Percentiles rank a stretch among this genome's conserved stretches.
Evolutionary conservation across 2,797 vertebrate species (phyloP).

Genomic region (Esox masquinongy): DNA sequence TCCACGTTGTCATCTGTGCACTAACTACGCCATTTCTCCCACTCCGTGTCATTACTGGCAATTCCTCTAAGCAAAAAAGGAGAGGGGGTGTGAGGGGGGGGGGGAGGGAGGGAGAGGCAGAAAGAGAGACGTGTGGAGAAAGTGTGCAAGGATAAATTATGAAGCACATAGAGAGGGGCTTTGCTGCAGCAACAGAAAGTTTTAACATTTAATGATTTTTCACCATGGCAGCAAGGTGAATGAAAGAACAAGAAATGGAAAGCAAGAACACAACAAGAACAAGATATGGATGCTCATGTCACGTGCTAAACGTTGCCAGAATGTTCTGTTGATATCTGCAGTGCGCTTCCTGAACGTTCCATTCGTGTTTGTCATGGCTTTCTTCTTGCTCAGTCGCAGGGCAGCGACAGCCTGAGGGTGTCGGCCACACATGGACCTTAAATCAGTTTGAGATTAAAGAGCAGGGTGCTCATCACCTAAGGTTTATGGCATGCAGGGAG

Average conservation of each 20-base stretch:
- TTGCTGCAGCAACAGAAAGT: conserved; percentile 73
- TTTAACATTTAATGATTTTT: conserved; percentile 79
- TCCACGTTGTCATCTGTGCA: neutral
- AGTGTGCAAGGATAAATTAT: conserved; percentile 72
- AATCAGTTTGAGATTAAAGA: neutral
- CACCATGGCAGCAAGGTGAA: conserved; percentile 53
- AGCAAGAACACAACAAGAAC: neutral
- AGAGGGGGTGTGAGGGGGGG: neutral
- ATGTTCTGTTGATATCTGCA: conserved; percentile 30
- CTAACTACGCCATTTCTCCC: conserved; percentile 33
- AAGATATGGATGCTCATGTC: conserved; percentile 52
- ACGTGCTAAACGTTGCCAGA: conserved; percentile 34
- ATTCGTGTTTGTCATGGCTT: neutral
- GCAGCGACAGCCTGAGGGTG: neutral
- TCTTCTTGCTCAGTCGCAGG: neutral
- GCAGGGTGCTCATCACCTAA: neutral
- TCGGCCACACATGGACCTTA: neutral
- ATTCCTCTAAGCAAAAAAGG: conserved; percentile 25
- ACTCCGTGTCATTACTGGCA: conserved; percentile 33
- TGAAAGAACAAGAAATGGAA: conserved; percentile 39
- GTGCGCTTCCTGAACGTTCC: neutral
- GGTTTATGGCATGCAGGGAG: conserved; percentile 5
- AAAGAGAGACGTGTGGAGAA: neutral
- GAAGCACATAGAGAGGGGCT: conserved; percentile 70
- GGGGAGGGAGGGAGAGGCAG: neutral